These are phyloP conservation scores for Myotis davidii DNA, from an alignment of 2,113 vertebrate species.

Conservation along the genomic window DNA sequence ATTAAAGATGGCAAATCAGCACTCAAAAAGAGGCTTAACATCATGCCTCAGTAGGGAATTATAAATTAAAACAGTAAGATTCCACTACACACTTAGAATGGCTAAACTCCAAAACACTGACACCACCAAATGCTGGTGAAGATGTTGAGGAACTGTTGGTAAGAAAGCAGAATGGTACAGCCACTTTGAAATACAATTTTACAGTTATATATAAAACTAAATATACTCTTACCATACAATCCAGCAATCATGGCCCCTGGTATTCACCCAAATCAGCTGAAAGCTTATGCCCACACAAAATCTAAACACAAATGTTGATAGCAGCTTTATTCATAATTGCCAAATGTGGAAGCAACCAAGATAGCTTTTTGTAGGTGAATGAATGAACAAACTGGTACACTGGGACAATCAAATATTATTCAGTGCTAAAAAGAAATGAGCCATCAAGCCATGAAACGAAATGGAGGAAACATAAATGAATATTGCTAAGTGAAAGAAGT, in stretches of 20 bases:
- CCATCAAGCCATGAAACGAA: neutral
- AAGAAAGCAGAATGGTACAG: neutral
- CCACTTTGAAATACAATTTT: neutral
- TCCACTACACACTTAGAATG: neutral
- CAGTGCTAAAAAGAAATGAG: neutral
- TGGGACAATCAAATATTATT: neutral
- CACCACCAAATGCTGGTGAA: neutral
- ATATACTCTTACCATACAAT: neutral
- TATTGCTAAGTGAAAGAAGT: neutral
- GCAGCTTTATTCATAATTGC: neutral
- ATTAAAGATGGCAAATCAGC: neutral
- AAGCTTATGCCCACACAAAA: constrained; percentile 26
- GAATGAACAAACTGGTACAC: neutral
- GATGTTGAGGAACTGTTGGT: neutral
- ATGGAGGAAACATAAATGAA: neutral
- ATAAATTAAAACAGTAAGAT: neutral
- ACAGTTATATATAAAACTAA: constrained; percentile 19
- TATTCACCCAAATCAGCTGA: constrained; percentile 1
- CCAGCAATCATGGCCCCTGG: neutral
- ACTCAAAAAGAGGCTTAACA: neutral
- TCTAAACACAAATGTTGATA: neutral
- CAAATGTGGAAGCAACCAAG: neutral
- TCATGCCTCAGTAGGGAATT: neutral
- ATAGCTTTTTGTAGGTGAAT: neutral
- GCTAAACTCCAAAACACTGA: neutral